These are phyloP conservation scores for Sorex fumeus DNA, from an alignment of 2,113 vertebrate species.

Conservation along the genomic window DNA sequence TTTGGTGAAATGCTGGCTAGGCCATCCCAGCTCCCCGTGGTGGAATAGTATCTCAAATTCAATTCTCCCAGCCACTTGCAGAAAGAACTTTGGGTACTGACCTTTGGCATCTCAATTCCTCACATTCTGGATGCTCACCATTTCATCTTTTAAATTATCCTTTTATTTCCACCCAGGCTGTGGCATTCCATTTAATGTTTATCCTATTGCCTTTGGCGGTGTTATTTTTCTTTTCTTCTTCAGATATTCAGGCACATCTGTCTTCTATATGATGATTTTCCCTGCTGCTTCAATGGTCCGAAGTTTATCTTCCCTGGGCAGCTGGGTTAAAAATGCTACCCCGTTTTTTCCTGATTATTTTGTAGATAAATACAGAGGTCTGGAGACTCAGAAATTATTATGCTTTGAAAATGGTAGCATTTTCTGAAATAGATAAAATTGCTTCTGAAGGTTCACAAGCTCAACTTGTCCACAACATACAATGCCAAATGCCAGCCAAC, in stretches of 20 bases:
- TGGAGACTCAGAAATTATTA: constrained; percentile 17
- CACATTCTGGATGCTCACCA: constrained; percentile 46
- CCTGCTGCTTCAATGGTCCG: constrained; percentile 9
- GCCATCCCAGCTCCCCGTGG: rapidly evolving
- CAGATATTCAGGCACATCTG: constrained; percentile 51
- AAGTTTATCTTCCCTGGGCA: constrained; percentile 73
- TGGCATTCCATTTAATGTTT: constrained; percentile 67
- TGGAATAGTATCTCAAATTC: neutral
- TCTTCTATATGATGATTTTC: constrained; percentile 41
- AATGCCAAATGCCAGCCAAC: neutral
- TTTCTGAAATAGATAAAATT: neutral
- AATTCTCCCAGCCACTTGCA: neutral
- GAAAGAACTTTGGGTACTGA: neutral
- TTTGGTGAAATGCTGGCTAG: neutral
- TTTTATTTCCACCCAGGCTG: constrained; percentile 56
- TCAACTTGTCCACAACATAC: neutral
- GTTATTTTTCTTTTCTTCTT: constrained; percentile 67
- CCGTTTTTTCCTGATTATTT: constrained; percentile 62
- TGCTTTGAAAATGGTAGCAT: constrained; percentile 41
- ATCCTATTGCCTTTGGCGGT: constrained; percentile 55
- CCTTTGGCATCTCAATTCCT: constrained; percentile 55
- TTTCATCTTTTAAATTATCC: constrained; percentile 61
- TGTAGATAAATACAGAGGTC: constrained; percentile 25
- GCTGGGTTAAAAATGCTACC: constrained; percentile 56
- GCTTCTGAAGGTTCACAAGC: neutral